Evolutionary conservation across 1,140 invertebrate species (phyloP).

Genomic region (Drosophila pectinifera): DNA sequence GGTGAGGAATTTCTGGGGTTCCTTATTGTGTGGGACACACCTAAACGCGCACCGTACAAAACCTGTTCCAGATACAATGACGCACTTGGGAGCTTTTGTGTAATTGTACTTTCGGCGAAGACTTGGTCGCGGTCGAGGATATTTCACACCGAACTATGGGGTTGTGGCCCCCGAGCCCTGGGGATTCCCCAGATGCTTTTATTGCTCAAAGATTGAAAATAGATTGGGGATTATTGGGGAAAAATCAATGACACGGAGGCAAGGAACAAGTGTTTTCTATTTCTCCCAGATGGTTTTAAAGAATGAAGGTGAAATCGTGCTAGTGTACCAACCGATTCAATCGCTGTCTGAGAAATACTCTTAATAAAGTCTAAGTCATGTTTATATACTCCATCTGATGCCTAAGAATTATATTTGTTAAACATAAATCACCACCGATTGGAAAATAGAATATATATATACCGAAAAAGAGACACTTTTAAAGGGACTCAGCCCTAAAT

Average conservation of each 20-base stretch:
- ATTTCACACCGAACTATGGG: constrained; percentile 4
- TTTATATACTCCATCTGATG: too few species aligned
- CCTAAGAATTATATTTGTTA: too few species aligned
- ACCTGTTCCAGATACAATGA: constrained; percentile 44
- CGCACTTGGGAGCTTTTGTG: constrained; percentile 67
- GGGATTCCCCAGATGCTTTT: constrained; percentile 9
- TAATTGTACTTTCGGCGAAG: constrained; percentile 62
- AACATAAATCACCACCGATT: too few species aligned
- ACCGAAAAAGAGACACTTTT: not conserved
- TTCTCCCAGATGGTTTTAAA: not conserved
- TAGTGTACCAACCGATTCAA: not conserved
- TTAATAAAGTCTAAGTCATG: not conserved
- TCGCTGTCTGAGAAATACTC: not conserved
- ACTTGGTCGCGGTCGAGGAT: constrained; percentile 16
- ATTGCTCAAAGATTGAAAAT: constrained; percentile 34
- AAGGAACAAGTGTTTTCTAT: not conserved
- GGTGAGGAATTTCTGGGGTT: not conserved
- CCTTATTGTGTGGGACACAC: constrained; percentile 6
- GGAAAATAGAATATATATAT: too few species aligned
- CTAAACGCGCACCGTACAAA: constrained; percentile 50
- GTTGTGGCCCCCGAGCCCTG: constrained; percentile 7
- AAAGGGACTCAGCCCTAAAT: not conserved
- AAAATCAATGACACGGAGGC: constrained; percentile 5
- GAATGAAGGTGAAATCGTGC: not conserved
- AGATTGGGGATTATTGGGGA: constrained; percentile 8